Percentiles rank a stretch among this genome's conserved stretches.
Conservation (phyloP, 2,888 invertebrate genomes). For the Pantelozetes paolii region DNA sequence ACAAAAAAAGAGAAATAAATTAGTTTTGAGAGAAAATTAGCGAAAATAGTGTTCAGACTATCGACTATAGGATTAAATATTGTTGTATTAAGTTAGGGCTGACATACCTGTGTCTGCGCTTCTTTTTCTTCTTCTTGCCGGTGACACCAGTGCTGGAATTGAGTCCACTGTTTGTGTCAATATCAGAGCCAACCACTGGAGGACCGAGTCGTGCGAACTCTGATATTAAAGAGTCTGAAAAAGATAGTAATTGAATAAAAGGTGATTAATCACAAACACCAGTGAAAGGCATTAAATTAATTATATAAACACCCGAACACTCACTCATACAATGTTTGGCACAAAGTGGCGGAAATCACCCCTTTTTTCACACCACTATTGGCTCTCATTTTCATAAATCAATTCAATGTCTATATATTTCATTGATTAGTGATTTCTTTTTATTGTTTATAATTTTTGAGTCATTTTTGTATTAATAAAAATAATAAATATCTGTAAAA, state of each 20-base stretch:
- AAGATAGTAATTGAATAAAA: constrained; percentile 13
- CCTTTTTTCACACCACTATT: too few species aligned
- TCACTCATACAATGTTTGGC: not conserved
- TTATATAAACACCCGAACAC: constrained; percentile 17
- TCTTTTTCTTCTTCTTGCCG: constrained; percentile 88
- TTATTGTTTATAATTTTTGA: not conserved
- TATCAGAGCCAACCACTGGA: constrained; percentile 24
- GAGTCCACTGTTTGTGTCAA: constrained; percentile 24
- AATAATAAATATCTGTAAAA: not conserved
- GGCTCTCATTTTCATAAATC: too few species aligned
- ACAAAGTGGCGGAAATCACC: not conserved
- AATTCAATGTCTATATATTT: too few species aligned
- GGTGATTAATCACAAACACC: constrained; percentile 19
- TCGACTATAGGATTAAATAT: too few species aligned
- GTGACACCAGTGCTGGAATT: constrained; percentile 54
- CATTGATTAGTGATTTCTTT: too few species aligned
- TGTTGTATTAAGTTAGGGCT: not conserved
- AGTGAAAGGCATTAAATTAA: constrained; percentile 30
- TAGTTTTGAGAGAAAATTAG: too few species aligned
- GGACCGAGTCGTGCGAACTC: constrained; percentile 39
- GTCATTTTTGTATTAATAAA: not conserved
- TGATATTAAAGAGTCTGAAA: constrained; percentile 33
- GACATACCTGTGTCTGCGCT: constrained; percentile 76
- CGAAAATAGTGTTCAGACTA: too few species aligned
- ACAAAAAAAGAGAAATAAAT: not conserved